Base-by-base conservation (phyloP, 2,888 invertebrate genomes). In the Campaea margaritaria region DNA sequence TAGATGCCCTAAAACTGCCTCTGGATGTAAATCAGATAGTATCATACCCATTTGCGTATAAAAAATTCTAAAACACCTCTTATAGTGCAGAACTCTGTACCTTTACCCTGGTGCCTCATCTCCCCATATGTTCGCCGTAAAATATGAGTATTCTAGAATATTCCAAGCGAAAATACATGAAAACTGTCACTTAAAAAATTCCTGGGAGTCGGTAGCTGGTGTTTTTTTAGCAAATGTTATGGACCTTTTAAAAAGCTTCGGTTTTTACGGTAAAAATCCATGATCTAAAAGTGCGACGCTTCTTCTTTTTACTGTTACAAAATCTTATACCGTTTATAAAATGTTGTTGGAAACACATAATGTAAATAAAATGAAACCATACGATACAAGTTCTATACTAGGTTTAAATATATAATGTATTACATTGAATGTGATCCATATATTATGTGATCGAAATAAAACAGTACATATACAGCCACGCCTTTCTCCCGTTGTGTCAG, bases 1-100 rank as follows among this genome's bases (percentile, higher is more conserved):
- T 50, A 50, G 45, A 54, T 27, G 39, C 52, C 41, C 49, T 56
- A 31, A 50, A 57, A 48, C 38, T 15, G 52, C 44, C 60, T 51
- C 51, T 50, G 47, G 54, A 65, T 65, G 62, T 62, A 62, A 62
- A 65, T 65, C 54, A 56, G 45, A n/a, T 38, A 13, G 43, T 56
- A 53, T 51, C 69, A 70, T 59, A 50, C 65, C 68, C 65, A 55
- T 44, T 65, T 57, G 48, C 54, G 41, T 15, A 48, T 55, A 59
- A 56, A 31, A 31, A 9, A 31, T 31, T 31, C 46, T 49, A 55
- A 54, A 53, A 62, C 51, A 52, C 50, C 57, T 70, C 61, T 69
- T 67, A 68, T 72, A 75, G 75, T 75, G 73, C 76, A 73, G 72
- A 81, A 75, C 74, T 71, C 65, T 80, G 82, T 81, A 73, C 64